Conservation (phyloP, 2,113 vertebrate genomes). For the Zeus faber region DNA sequence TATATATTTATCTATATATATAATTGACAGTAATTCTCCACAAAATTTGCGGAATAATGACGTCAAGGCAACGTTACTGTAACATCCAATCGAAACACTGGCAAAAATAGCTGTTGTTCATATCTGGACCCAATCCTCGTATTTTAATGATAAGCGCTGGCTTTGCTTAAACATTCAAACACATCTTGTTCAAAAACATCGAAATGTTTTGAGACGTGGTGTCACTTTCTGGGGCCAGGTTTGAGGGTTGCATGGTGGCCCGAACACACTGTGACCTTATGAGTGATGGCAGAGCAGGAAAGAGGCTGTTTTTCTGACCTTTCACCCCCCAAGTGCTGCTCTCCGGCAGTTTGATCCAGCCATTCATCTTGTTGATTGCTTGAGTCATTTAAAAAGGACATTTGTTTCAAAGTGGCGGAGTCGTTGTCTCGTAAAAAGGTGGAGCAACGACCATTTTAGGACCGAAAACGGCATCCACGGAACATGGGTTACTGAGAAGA, state of each 20-base stretch:
- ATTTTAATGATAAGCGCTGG: background rate
- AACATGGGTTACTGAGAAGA: too few species aligned
- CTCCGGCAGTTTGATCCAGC: slow-evolving; percentile 16
- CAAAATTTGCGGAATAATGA: too few species aligned
- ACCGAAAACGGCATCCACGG: background rate
- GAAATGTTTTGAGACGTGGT: too few species aligned
- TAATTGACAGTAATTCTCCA: too few species aligned
- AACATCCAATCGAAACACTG: too few species aligned
- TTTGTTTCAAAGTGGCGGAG: background rate
- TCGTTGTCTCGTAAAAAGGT: background rate
- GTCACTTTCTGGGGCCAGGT: too few species aligned
- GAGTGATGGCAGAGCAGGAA: slow-evolving; percentile 49
- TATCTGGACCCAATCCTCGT: background rate
- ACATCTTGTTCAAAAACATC: background rate
- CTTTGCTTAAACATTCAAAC: background rate
- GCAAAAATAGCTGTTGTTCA: too few species aligned
- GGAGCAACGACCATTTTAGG: background rate
- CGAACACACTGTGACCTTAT: slow-evolving; percentile 26
- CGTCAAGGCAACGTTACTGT: too few species aligned
- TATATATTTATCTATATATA: too few species aligned
- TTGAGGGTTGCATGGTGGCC: slow-evolving; percentile 19
- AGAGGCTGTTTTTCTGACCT: slow-evolving; percentile 28
- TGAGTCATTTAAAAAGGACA: slow-evolving; percentile 7
- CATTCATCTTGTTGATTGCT: slow-evolving; percentile 30
- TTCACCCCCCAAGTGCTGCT: slow-evolving; percentile 14